Evolutionary conservation across 2,797 vertebrate species (phyloP).

Genomic region (Triplophysa yarkandensis): DNA sequence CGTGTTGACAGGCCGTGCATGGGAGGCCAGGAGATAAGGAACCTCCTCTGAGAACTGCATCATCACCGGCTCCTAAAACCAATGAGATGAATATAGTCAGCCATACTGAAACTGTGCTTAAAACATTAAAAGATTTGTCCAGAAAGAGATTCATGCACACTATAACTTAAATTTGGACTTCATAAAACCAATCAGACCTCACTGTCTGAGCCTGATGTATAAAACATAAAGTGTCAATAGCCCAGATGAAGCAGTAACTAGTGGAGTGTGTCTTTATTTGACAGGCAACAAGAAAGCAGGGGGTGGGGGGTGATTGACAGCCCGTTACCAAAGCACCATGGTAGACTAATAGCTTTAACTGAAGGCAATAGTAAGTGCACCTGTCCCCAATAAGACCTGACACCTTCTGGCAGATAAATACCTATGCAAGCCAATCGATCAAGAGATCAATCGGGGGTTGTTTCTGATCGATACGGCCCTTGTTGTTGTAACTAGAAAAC

Average conservation of each 20-base stretch:
- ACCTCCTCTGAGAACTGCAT: conserved; percentile 86
- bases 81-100: conserved; percentile 14
- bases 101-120: neutral
- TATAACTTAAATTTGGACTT: neutral
- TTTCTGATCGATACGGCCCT: conserved; percentile 77
- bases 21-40: conserved; percentile 83
- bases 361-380: conserved; percentile 70
- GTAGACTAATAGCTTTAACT: conserved; percentile 80
- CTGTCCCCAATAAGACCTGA: conserved; percentile 78
- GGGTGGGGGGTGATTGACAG: conserved; percentile 75
- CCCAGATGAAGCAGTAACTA: conserved; percentile 35
- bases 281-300: conserved; percentile 45
- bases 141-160: neutral
- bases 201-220: neutral
- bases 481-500: conserved; percentile 81
- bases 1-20: conserved; percentile 83
- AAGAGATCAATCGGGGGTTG: conserved; percentile 76
- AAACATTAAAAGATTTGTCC: neutral
- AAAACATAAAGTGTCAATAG: conserved; percentile 15
- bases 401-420: conserved; percentile 76
- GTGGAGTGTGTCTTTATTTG: conserved; percentile 64
- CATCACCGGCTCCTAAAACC: conserved; percentile 81
- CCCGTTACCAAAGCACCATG: conserved; percentile 77
- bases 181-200: conserved; percentile 17
- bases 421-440: conserved; percentile 77